Evolutionary conservation across 2,113 vertebrate species (phyloP).

Genomic region (Atlantisia rogersi): DNA sequence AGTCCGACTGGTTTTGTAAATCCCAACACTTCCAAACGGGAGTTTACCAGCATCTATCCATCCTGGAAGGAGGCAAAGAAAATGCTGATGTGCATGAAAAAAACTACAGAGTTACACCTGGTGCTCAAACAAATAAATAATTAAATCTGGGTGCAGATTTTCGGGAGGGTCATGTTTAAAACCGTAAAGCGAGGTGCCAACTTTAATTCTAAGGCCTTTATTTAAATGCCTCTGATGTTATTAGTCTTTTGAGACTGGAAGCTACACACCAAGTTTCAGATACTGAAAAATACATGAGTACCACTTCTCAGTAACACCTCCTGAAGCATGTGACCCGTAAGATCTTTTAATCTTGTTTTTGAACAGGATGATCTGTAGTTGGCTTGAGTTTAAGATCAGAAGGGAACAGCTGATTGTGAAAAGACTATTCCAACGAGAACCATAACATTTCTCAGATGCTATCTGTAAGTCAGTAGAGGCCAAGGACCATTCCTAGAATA

Average conservation of each 20-base stretch:
- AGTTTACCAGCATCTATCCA: neutral
- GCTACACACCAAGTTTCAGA: neutral
- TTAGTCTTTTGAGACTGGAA: neutral
- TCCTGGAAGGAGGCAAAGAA: neutral
- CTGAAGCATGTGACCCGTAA: neutral
- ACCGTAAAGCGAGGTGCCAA: accelerated
- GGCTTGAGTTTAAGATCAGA: neutral
- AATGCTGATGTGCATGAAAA: neutral
- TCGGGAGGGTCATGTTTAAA: neutral
- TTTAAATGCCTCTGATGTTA: neutral
- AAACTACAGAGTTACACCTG: neutral
- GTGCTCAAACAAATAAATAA: neutral
- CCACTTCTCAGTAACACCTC: neutral
- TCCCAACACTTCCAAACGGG: neutral
- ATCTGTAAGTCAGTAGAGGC: neutral
- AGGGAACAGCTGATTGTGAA: neutral
- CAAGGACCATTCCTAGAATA: neutral
- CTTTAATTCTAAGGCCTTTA: neutral
- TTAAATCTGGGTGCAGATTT: neutral
- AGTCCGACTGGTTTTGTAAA: neutral
- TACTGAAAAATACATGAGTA: neutral
- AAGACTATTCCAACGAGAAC: neutral
- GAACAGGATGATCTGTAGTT: neutral
- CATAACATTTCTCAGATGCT: neutral
- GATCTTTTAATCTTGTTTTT: accelerated